Conservation (phyloP, 2,113 vertebrate genomes). For the Lagopus leucura region DNA sequence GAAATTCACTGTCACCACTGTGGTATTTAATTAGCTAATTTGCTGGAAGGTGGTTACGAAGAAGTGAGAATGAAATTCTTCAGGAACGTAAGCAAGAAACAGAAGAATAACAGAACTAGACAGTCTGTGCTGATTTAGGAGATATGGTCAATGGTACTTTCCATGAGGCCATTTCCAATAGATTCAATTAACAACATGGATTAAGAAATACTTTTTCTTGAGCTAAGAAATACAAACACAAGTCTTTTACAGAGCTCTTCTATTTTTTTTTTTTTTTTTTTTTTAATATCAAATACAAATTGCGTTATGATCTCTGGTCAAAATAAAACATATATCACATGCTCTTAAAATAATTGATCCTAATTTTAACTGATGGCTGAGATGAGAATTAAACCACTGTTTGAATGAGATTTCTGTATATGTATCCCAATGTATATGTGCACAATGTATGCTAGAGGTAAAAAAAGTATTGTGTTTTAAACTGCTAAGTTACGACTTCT, state of each 20-base stretch:
- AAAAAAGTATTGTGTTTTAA: neutral
- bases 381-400: neutral
- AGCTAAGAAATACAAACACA: neutral
- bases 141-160: neutral
- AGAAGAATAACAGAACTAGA: slow-evolving; percentile 32
- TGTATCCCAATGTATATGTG: neutral
- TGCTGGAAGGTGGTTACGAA: slow-evolving; percentile 60
- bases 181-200: neutral
- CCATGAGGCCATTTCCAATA: neutral
- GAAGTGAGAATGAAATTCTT: slow-evolving; percentile 46
- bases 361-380: neutral
- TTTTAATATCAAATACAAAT: neutral
- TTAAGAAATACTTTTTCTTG: slow-evolving; percentile 5
- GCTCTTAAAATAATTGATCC: neutral
- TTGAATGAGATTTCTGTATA: neutral
- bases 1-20: slow-evolving; percentile 76
- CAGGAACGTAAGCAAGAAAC: slow-evolving; percentile 26
- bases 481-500: neutral
- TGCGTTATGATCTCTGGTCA: neutral
- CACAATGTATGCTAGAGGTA: neutral
- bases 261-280: neutral
- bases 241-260: neutral
- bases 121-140: slow-evolving; percentile 33
- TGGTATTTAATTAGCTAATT: slow-evolving; percentile 79
- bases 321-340: neutral